Evolutionary conservation across 1,140 invertebrate species (phyloP), one percentile per base, ranked within the genome.

Genomic region (Rhopalosiphum padi): DNA sequence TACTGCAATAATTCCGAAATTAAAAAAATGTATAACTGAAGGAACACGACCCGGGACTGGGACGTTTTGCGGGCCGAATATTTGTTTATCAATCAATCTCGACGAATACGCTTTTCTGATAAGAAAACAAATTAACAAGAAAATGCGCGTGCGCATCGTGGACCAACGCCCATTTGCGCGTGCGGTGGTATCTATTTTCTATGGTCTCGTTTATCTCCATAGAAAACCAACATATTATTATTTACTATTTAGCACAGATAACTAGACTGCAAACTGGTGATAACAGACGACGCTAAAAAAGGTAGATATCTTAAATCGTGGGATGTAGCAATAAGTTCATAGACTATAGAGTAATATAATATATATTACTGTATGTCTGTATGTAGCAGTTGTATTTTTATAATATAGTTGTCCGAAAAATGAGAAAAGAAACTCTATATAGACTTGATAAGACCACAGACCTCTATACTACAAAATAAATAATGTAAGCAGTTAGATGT

Each of bases 1-100:
- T n/a, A 21, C 30, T 18, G 18, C 9, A 23, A 77, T 6, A n/a
- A 77, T n/a, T 77, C 60, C 30, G 11, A 18, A n/a, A 68, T 1
- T 2, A 2, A 30, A 4, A 90, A 90, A 43, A 85, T 25, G 60
- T 77, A 18, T 77, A 25, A 23, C 37, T 25, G 22, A 23, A 25
- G 25, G 23, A 43, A 85, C 35, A 23, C 21, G 37, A 43, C 22
- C 83, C 83, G 37, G 37, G 22, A 23, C 53, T 53, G 53, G 15
- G 60, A 77, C 15, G 60, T 77, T 68, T 43, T 41, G 21, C 53
- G 89, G 41, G 37, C 35, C 35, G 21, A 83, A 92, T 82, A 92
- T 92, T 92, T 92, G 90, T 92, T 92, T 92, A 92, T 92, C 90
- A 92, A 92, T 92, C 77, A 83, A 92, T 82, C 23, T 18, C 22